Conservation (phyloP, 1,140 invertebrate species). For the Whitmania pigra region DNA sequence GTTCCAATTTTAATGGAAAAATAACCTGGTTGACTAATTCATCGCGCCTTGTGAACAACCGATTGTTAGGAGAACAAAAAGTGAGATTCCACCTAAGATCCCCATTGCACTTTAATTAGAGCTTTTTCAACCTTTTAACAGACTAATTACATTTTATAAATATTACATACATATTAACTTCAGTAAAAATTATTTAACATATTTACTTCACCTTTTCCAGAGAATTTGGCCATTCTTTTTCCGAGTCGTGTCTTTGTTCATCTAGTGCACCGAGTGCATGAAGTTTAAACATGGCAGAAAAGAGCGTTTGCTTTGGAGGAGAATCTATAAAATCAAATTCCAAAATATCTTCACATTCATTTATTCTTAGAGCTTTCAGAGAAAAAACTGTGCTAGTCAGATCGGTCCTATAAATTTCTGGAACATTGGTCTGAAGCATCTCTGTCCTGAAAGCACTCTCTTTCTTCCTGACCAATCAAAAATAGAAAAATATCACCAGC, state of each 20-base stretch:
- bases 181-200: too few species aligned
- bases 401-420: constrained; percentile 97
- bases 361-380: constrained; percentile 98
- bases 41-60: too few species aligned
- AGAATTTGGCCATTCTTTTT: constrained; percentile 95
- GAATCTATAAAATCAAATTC: constrained; percentile 99
- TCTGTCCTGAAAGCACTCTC: constrained; percentile 95
- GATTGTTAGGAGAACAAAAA: too few species aligned
- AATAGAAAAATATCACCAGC: constrained; percentile 87
- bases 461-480: constrained; percentile 95
- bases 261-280: constrained; percentile 93
- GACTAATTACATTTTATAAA: too few species aligned
- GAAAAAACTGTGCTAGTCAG: constrained; percentile 86
- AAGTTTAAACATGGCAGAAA: constrained; percentile 90
- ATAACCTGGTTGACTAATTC: too few species aligned
- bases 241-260: constrained; percentile 87
- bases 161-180: too few species aligned
- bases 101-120: too few species aligned
- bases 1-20: too few species aligned
- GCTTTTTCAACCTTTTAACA: too few species aligned
- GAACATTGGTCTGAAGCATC: constrained; percentile 96
- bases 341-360: too few species aligned
- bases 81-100: too few species aligned
- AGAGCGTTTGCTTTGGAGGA: constrained; percentile 76
- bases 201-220: constrained; percentile 50